Evolutionary conservation across 2,797 vertebrate genomes (phyloP).

Genomic region (Aotus griseimembra): DNA sequence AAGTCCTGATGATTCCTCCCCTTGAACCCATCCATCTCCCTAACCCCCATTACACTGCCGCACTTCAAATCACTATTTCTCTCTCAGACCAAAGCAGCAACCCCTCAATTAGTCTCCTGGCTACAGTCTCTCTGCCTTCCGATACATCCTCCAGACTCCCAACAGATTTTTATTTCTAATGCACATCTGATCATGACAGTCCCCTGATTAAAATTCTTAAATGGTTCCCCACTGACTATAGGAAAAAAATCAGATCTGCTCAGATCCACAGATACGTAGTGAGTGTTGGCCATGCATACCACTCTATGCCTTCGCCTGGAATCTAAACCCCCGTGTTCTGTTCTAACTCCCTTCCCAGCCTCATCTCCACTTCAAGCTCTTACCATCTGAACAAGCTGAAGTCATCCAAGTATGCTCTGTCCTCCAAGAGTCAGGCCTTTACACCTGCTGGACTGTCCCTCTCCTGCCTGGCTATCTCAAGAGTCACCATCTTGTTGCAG

Average conservation of each 20-base stretch:
- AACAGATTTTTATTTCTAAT: conserved; percentile 52
- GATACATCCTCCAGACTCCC: background rate
- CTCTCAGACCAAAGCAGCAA: background rate
- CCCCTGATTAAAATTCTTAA: conserved; percentile 59
- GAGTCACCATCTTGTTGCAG: background rate
- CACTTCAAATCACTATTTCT: background rate
- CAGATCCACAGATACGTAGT: background rate
- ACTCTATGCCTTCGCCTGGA: background rate
- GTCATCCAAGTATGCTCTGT: background rate
- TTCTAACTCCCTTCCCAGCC: background rate
- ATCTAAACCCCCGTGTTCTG: accelerated
- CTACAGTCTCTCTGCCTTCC: background rate
- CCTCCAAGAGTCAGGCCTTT: background rate
- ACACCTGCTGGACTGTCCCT: background rate
- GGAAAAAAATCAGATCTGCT: conserved; percentile 10
- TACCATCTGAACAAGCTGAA: background rate
- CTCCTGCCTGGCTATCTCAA: background rate
- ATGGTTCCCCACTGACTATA: conserved; percentile 15
- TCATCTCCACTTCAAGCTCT: background rate
- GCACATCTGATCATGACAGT: conserved; percentile 52
- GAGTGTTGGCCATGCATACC: background rate
- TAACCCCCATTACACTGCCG: background rate
- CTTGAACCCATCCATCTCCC: background rate
- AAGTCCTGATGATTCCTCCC: background rate
- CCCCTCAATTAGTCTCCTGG: background rate